Base-by-base conservation (phyloP, 2,113 vertebrate genomes). In the Lophius piscatorius region DNA sequence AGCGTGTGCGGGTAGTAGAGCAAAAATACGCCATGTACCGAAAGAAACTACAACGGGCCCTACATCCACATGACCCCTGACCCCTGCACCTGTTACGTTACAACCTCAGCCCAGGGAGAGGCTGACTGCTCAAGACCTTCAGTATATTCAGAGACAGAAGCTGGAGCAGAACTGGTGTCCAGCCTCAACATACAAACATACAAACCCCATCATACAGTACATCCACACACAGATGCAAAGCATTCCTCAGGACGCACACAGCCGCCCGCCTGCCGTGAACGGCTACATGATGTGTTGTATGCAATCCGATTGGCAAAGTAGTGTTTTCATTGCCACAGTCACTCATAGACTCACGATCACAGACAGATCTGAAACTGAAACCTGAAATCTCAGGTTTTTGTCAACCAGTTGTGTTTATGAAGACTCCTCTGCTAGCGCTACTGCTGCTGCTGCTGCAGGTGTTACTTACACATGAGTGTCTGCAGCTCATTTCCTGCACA, bases 1-100 rank as follows among this genome's bases (percentile, higher is more conserved):
- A 99, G 50, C 97, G 96, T 34, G 81, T 98, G 49, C 92, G 93
- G 12, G 90, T 92, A 56, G 94, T 98, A 65, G 83, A 92, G 61
- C 94, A 91, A 65, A 96, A 94, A 76, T 98, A 96, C 0, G 9
- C 67, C 39, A 66, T 59, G 45, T 97, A 96, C 75, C 92, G 92
- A 36, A 82, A 93, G 86, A 95, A 88, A 84, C 91, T 99, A 76
- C 85, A 93, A 39, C 84, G 92, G 74, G 93, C 92, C 58, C 84
- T 98, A 42, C 80, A 90, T 76, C 89, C 80, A 48, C 81, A 70
- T 16, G 71, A 78, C 42, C 74, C 74, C 60, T 80, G 75, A 87
- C 72, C 59, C 49, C 35, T 8, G 90, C 61, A 72, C 74, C 77
- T 74, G 64, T 42, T 49, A 73, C 66, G 40, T 63, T 68, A 59